Evolutionary conservation across 2,797 vertebrate species (phyloP).

Genomic region (Orestias chungarensis): DNA sequence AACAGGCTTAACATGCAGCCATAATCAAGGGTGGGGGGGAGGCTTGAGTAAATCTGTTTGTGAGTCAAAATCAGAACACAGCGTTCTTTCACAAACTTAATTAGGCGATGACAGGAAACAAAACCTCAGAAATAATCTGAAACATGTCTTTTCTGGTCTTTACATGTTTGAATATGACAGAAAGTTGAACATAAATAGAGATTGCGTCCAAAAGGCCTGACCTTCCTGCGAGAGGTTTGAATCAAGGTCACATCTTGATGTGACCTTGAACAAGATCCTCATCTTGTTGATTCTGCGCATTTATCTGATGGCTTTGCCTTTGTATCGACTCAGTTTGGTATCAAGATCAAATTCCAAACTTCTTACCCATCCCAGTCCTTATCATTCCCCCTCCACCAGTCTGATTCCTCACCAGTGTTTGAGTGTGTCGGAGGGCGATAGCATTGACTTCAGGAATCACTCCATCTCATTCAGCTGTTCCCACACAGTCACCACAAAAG

Average conservation of each 20-base stretch:
- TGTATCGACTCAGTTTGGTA: conserved; percentile 33
- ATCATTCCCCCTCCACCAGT: conserved; percentile 26
- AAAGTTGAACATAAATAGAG: conserved; percentile 1
- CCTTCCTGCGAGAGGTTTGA: conserved; percentile 8
- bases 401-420: conserved; percentile 54
- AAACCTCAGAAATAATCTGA: conserved; percentile 35
- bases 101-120: conserved; percentile 24
- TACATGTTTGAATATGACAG: conserved; percentile 8
- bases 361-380: conserved; percentile 32
- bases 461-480: conserved; percentile 72
- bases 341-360: conserved; percentile 48
- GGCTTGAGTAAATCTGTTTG: not conserved
- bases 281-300: not conserved
- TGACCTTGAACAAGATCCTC: too few species aligned
- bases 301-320: conserved; percentile 23
- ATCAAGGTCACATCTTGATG: conserved; percentile 17
- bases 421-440: conserved; percentile 69
- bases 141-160: conserved; percentile 18
- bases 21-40: not conserved
- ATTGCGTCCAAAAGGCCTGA: not conserved
- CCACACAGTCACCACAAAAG: conserved; percentile 72
- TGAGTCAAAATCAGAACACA: conserved; percentile 19
- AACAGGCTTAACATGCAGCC: not conserved
- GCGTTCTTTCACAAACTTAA: conserved; percentile 4
- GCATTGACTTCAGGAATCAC: conserved; percentile 75